phyloP scores from a whole-genome alignment of 2,888 invertebrate species.

The Aromia moschata region DNA sequence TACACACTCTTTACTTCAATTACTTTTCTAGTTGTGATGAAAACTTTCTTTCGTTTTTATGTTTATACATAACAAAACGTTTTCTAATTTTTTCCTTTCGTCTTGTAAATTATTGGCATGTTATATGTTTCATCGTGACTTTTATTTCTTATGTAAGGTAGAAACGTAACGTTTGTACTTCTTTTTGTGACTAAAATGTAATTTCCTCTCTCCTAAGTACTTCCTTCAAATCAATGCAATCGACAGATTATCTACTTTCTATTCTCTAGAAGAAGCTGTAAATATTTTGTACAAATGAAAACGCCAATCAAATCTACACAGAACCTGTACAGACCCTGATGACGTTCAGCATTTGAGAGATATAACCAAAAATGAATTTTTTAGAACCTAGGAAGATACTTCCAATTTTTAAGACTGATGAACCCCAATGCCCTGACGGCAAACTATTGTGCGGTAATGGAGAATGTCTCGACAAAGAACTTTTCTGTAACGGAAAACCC shows the following conservation, averaged over 20 bases:
- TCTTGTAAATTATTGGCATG: conserved; percentile 14
- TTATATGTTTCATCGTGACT: conserved; percentile 1
- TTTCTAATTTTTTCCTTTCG: background rate
- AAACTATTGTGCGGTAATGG: conserved; percentile 92
- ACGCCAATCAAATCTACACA: conserved; percentile 48
- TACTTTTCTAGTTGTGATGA: background rate
- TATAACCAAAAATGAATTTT: conserved; percentile 43
- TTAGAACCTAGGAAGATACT: conserved; percentile 89
- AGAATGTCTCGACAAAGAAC: conserved; percentile 89
- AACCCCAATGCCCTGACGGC: conserved; percentile 89
- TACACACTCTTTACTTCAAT: background rate
- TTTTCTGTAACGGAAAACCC: conserved; percentile 92
- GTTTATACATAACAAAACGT: conserved; percentile 4
- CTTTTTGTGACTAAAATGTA: conserved; percentile 16
- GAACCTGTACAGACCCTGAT: conserved; percentile 47
- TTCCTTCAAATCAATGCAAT: background rate
- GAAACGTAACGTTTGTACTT: background rate
- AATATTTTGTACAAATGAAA: conserved; percentile 43
- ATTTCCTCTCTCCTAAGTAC: background rate
- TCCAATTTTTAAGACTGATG: conserved; percentile 91
- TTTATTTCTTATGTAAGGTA: background rate
- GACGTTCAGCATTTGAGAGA: too few species aligned
- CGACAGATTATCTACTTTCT: conserved; percentile 42
- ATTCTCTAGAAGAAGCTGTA: conserved; percentile 37
- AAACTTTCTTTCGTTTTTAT: background rate